Conservation (phyloP, 92 coral and sea anemone genomes). For the Epizoanthus ramosus region DNA sequence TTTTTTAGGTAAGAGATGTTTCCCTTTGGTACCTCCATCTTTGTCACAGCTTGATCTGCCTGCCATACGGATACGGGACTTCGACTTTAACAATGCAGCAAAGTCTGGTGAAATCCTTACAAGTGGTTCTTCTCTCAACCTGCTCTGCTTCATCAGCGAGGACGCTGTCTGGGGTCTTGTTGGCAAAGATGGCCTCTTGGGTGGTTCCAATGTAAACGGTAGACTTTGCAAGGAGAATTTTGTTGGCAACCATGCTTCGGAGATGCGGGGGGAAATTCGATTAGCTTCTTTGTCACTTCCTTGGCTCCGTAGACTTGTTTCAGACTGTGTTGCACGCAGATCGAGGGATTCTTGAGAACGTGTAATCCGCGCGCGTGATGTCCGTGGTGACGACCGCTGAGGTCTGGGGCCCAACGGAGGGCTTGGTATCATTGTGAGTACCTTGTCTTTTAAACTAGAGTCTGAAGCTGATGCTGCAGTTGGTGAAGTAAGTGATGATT, state of each 20-base stretch:
- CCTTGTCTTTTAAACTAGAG: neutral
- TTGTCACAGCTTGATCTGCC: neutral
- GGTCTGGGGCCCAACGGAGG: constrained; percentile 60
- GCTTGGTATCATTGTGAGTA: constrained; percentile 26
- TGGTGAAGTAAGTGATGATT: neutral
- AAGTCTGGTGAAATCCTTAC: constrained; percentile 43
- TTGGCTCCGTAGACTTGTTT: constrained; percentile 57
- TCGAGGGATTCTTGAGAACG: constrained; percentile 56
- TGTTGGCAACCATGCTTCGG: constrained; percentile 63
- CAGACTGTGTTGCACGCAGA: constrained; percentile 63
- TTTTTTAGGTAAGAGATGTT: constrained; percentile 7
- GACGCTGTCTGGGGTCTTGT: constrained; percentile 39
- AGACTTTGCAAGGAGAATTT: constrained; percentile 36
- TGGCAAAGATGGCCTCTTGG: neutral
- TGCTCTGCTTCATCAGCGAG: neutral
- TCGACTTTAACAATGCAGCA: constrained; percentile 30
- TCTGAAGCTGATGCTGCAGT: constrained; percentile 7
- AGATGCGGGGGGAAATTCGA: constrained; percentile 55
- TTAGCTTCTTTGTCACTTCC: constrained; percentile 55
- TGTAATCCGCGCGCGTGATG: constrained; percentile 59
- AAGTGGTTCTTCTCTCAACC: constrained; percentile 27
- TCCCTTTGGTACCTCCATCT: too few species aligned
- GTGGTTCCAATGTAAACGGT: neutral
- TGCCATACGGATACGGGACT: constrained; percentile 28
- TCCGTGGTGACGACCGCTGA: constrained; percentile 62